Conservation (phyloP, 1,140 invertebrate genomes). For the Panagrolaimus sp. region DNA sequence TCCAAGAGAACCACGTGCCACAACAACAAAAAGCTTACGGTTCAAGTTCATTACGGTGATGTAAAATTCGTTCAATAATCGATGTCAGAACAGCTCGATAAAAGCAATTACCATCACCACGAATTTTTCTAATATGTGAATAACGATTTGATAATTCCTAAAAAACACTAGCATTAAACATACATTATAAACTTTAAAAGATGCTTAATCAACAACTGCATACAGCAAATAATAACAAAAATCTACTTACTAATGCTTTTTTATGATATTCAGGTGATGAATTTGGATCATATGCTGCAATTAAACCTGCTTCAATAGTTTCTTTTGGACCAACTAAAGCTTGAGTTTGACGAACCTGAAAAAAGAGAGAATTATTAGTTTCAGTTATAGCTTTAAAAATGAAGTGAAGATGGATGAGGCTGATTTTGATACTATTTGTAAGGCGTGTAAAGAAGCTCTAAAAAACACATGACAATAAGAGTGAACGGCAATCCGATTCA, state of each 20-base stretch:
- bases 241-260: constrained; percentile 33
- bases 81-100: constrained; percentile 45
- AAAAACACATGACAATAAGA: no score
- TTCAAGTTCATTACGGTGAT: constrained; percentile 30
- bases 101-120: constrained; percentile 49
- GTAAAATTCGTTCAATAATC: constrained; percentile 32
- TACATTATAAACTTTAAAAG: no score
- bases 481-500: no score
- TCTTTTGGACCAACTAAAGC: constrained; percentile 38
- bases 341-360: constrained; percentile 45
- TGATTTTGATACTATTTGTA: no score
- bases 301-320: constrained; percentile 20
- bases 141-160: constrained; percentile 38
- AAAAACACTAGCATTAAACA: no score
- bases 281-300: constrained; percentile 28
- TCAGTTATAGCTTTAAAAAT: no score
- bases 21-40: constrained; percentile 18
- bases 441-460: no score
- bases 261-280: constrained; percentile 30
- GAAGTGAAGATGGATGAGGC: no score
- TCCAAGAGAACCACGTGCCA: no score
- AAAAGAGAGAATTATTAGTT: constrained; percentile 11
- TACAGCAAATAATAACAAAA: not conserved
- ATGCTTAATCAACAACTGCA: no score
- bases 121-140: constrained; percentile 41